These are phyloP conservation scores for Polydrusus cervinus DNA, from an alignment of 2,888 invertebrate species.

Conservation along the genomic window DNA sequence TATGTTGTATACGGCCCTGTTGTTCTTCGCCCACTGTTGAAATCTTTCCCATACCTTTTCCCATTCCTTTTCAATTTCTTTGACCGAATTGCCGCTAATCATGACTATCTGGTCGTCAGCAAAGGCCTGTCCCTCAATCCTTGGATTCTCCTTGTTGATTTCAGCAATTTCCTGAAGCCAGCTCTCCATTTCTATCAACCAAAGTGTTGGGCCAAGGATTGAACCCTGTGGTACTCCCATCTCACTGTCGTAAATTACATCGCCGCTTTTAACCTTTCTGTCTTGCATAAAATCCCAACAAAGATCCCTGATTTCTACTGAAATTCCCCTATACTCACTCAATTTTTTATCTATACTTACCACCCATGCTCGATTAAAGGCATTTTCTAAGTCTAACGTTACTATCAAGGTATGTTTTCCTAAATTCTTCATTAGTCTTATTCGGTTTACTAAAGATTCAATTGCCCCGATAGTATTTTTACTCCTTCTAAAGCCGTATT, in stretches of 20 bases:
- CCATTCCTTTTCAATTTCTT: constrained; percentile 52
- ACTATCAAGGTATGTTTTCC: constrained; percentile 48
- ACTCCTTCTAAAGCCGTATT: constrained; percentile 58
- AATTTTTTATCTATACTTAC: constrained; percentile 38
- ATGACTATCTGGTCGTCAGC: constrained; percentile 55
- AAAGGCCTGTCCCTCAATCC: constrained; percentile 15
- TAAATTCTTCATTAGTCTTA: no score
- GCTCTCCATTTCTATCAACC: constrained; percentile 57
- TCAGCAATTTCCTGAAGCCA: constrained; percentile 50
- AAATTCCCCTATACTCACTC: constrained; percentile 18
- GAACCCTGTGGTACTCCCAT: constrained; percentile 58
- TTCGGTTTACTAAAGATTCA: constrained; percentile 21
- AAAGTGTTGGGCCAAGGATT: constrained; percentile 57
- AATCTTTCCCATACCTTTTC: constrained; percentile 39
- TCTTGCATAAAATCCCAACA: constrained; percentile 48
- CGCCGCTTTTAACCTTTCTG: constrained; percentile 44
- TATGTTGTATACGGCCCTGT: no score
- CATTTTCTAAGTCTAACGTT: constrained; percentile 50
- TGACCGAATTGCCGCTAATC: constrained; percentile 47
- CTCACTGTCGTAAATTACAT: constrained; percentile 16
- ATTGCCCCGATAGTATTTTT: constrained; percentile 60
- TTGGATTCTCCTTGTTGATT: neutral
- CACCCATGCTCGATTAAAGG: constrained; percentile 39
- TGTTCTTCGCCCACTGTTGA: no score
- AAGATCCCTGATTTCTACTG: constrained; percentile 34